These are phyloP conservation scores for Steinernema hermaphroditum DNA, from an alignment of 2,888 invertebrate genomes.

Conservation along the genomic window DNA sequence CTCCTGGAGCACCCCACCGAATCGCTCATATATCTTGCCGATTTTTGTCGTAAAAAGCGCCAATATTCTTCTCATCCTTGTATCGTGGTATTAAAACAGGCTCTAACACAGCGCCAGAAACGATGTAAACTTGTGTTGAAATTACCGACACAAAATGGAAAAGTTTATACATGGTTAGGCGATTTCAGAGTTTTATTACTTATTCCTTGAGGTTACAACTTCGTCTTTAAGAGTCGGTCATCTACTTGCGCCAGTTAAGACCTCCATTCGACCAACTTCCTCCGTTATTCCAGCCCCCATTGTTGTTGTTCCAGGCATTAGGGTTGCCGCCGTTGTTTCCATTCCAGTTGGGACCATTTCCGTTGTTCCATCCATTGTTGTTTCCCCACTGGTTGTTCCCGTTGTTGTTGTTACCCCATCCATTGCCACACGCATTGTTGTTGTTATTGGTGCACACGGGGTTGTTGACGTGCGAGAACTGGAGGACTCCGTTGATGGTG, in stretches of 20 bases:
- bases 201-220: too few relatives aligned
- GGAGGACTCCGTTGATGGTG: neutral
- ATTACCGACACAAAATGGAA: too few relatives aligned
- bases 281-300: neutral
- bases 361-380: slow-evolving; percentile 3
- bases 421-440: neutral
- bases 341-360: neutral
- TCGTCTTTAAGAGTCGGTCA: too few relatives aligned
- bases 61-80: neutral
- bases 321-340: neutral
- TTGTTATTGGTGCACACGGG: neutral
- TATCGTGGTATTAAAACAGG: too few relatives aligned
- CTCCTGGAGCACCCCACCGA: neutral
- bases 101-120: too few relatives aligned
- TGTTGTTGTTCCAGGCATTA: neutral
- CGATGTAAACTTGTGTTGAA: too few relatives aligned
- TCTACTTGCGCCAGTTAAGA: too few relatives aligned
- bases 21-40: neutral
- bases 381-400: neutral
- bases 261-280: too few relatives aligned
- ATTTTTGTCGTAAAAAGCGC: neutral
- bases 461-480: neutral
- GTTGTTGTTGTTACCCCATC: neutral
- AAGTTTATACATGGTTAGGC: too few relatives aligned
- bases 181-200: too few relatives aligned